Base-by-base conservation (phyloP, 2,888 invertebrate genomes). In the Sminthurides aquaticus region DNA sequence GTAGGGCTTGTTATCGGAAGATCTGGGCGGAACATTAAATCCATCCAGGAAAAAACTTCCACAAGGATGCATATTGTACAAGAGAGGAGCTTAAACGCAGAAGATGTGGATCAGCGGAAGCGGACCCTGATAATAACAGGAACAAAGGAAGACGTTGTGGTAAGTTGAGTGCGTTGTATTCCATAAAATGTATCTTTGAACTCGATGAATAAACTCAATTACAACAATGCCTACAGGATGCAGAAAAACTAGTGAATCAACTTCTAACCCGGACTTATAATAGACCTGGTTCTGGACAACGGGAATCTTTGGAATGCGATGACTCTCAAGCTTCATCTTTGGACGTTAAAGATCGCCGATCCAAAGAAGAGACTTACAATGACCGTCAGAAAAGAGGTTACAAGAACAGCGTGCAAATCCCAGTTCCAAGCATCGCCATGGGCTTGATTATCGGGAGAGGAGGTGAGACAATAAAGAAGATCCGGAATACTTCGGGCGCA, bases 61-160 rank as follows among this genome's bases (percentile, higher is more conserved):
- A 97, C 97, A 0, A 97, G 97, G 80, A 99, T 99, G 97, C 91
- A 98, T 18, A 91, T 99, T 76, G 95, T 99, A 75, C 97, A 97
- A 79, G 98, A 99, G 75, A 92, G 43, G 43, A 15, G 15, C 43
- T 5, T 91, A 11, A 15, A 5, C 43, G 43, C 43, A 11, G 43
- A 34, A 15, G 43, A 34, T 11, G 43, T 11, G 15, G 43, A 34
- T 15, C 8, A 15, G 43, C 8, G 5, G 43, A 11, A 5, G 5
- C 5, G 15, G 43, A 34, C 43, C 43, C 43, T 34, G 43, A 34
- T 15, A 15, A 34, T 34, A 11, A 15, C 15, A 5, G 43, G 43
- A 34, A 34, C 43, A 34, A 34, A 15, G 15, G 43, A 34, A 5
- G 43, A 5, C 15, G 43, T 34, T 34, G 15, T 15, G 5, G 43